These are phyloP conservation scores for Leucoptera coffeella DNA, from an alignment of 2,888 invertebrate species.

Conservation along the genomic window DNA sequence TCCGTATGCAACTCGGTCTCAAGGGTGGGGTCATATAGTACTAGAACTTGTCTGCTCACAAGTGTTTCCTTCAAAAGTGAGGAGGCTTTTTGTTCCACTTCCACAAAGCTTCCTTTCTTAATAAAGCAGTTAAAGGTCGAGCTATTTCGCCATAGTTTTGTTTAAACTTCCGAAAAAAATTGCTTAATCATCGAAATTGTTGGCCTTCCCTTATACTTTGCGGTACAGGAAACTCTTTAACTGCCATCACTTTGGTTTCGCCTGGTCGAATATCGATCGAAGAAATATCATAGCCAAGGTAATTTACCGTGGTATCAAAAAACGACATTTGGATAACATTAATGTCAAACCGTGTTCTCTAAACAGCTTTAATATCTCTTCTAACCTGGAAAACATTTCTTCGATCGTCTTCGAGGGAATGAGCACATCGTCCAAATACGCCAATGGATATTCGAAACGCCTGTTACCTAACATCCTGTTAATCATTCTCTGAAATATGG, in stretches of 20 bases:
- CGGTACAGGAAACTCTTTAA: constrained; percentile 9
- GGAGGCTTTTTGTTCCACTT: constrained; percentile 7
- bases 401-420: constrained; percentile 4
- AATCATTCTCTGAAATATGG: constrained; percentile 4
- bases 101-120: constrained; percentile 8
- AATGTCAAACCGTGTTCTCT: constrained; percentile 8
- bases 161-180: constrained; percentile 11
- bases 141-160: constrained; percentile 9
- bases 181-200: constrained; percentile 11
- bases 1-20: constrained; percentile 13
- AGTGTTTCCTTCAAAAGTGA: constrained; percentile 6
- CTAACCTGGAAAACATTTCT: constrained; percentile 3
- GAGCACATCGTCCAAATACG: constrained; percentile 6
- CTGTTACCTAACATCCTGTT: constrained; percentile 4
- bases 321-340: constrained; percentile 9
- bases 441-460: constrained; percentile 3
- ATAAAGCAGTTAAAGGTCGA: constrained; percentile 8
- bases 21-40: constrained; percentile 6
- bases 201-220: constrained; percentile 9
- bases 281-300: constrained; percentile 9
- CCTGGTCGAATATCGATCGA: constrained; percentile 8
- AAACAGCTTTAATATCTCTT: constrained; percentile 8
- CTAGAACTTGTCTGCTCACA: constrained; percentile 4
- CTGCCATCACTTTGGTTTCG: constrained; percentile 8
- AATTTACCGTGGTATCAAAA: constrained; percentile 8